phyloP scores from a whole-genome alignment of 2,113 vertebrate species.

The Alouatta palliata region DNA sequence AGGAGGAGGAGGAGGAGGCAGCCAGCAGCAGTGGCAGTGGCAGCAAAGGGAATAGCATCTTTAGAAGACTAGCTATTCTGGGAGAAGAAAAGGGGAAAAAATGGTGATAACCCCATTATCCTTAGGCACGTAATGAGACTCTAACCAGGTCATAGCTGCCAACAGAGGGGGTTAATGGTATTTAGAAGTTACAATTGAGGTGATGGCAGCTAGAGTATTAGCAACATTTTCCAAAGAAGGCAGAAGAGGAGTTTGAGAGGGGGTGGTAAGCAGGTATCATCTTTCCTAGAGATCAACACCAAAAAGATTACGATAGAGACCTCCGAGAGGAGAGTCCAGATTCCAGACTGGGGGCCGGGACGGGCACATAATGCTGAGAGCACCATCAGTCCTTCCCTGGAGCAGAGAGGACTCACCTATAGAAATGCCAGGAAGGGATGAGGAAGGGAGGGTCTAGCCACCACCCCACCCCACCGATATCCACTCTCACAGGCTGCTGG shows the following conservation, averaged over 20 bases:
- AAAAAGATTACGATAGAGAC: neutral
- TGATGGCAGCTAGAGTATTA: neutral
- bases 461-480: no score
- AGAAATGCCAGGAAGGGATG: neutral
- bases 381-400: neutral
- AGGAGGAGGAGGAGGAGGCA: no score
- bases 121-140: neutral
- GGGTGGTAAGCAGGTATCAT: neutral
- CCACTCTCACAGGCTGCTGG: neutral
- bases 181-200: neutral
- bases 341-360: neutral
- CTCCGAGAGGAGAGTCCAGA: neutral
- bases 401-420: neutral
- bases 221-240: neutral
- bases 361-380: neutral
- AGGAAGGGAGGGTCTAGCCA: neutral
- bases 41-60: neutral
- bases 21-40: fast-evolving
- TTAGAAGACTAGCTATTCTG: neutral
- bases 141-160: neutral
- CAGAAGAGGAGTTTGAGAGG: neutral
- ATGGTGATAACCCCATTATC: neutral
- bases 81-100: neutral
- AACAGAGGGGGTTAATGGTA: neutral
- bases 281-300: neutral